phyloP scores from a whole-genome alignment of 2,888 invertebrate genomes.

The Molanna angustata region DNA sequence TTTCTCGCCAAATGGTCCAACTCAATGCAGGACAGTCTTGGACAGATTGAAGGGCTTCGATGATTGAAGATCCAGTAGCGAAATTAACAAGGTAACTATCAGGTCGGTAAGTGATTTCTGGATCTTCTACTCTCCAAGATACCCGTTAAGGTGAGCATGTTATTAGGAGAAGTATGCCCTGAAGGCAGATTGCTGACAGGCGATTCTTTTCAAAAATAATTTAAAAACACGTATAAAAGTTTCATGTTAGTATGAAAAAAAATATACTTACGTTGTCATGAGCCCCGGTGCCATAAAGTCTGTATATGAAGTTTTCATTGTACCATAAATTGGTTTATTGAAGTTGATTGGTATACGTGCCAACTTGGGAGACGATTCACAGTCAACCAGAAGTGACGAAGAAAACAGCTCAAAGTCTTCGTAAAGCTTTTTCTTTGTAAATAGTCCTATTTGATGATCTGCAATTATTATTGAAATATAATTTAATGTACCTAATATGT shows the following conservation, averaged over 20 bases:
- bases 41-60: no score
- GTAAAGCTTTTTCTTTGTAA: constrained; percentile 66
- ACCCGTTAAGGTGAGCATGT: neutral
- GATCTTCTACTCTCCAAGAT: no score
- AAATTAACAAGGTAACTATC: no score
- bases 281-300: constrained; percentile 84
- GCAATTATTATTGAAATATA: no score
- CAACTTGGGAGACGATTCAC: constrained; percentile 58
- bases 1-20: no score
- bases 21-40: no score
- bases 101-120: no score
- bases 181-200: no score
- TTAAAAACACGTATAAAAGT: no score
- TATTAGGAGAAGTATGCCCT: neutral
- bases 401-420: constrained; percentile 68
- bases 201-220: no score
- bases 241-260: neutral
- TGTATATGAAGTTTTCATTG: constrained; percentile 64
- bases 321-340: constrained; percentile 68
- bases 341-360: constrained; percentile 64
- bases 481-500: no score
- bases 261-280: constrained; percentile 68
- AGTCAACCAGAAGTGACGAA: constrained; percentile 59
- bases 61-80: no score
- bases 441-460: constrained; percentile 83